Base-by-base conservation (phyloP, 2,888 invertebrate species). In the Morpho deidamia region DNA sequence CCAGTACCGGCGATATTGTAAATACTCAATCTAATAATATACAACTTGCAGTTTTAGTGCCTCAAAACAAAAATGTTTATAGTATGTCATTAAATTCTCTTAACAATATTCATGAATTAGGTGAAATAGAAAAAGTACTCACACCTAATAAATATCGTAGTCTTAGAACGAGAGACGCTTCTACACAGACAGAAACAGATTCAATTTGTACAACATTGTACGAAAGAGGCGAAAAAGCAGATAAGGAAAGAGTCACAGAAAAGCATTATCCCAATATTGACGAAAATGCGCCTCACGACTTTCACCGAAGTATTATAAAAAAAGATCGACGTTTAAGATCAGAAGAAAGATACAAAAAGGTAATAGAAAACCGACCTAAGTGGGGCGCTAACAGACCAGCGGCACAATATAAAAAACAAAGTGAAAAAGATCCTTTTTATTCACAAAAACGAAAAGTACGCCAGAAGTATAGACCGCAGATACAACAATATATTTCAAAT, bases 341-440 rank as follows among this genome's bases (percentile, higher is more conserved):
- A 7, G 91, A 91, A 61, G 91, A 91, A 67, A 78, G 90, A 54
- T 87, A 76, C 54, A 90, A 91, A 74, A 90, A 92, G 78, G 85
- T 88, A 68, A 83, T 92, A 67, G 92, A 92, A 71, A 92, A 92
- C 75, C 89, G 95, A 54, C 93, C 94, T 9, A 92, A 95, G 81
- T 93, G 95, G 95, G 92, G 94, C 41, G 94, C 93, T 1, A 94
- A 94, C 67, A 90, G 93, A 61, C 96, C 96, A 7, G 93, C 93
- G 23, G 95, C 95, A 8, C 94, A 95, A 67, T 97, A 96, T 72
- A 91, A 96, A 56, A 96, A 96, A 71, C 96, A 97, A 81, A 96
- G 96, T 70, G 97, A 97, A 76, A 95, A 96, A 69, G 97, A 97
- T 85, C 95, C 95, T 0, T 93, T 95, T 74, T 96, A 95, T 68